phyloP scores from a whole-genome alignment of 2,113 vertebrate genomes.

The Neodontobutis hainanensis region DNA sequence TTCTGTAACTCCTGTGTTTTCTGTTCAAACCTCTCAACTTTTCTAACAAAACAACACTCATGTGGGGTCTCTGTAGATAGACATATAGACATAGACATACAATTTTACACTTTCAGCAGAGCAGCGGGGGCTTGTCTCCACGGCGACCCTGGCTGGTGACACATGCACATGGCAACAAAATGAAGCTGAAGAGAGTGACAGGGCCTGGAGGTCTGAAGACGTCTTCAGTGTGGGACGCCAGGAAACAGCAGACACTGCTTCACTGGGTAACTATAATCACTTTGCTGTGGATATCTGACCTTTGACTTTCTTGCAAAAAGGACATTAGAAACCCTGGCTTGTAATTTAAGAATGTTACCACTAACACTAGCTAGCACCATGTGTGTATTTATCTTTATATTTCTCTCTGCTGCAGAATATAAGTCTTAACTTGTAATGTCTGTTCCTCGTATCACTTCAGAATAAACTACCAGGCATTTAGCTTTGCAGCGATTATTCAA shows the following conservation, averaged over 20 bases:
- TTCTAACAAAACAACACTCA: background rate
- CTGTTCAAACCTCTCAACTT: background rate
- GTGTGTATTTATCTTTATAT: too few relatives aligned
- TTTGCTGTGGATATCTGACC: constrained; percentile 13
- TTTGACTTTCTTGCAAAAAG: constrained; percentile 30
- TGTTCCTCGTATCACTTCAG: too few relatives aligned
- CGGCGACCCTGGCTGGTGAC: constrained; percentile 22
- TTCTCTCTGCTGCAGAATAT: too few relatives aligned
- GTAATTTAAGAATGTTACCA: background rate
- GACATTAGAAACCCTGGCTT: background rate
- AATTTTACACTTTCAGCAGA: constrained; percentile 39
- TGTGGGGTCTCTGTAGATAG: background rate
- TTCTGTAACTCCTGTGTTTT: background rate
- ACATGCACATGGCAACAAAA: constrained; percentile 44
- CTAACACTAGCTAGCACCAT: background rate
- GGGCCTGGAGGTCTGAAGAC: constrained; percentile 38
- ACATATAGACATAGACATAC: constrained; percentile 1
- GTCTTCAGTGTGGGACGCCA: background rate
- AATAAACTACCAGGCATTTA: too few relatives aligned
- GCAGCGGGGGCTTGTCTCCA: constrained; percentile 36
- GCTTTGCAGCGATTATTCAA: too few relatives aligned
- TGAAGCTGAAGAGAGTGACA: constrained; percentile 16
- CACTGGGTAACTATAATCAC: background rate
- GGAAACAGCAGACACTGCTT: constrained; percentile 3
- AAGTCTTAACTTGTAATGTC: too few relatives aligned